Evolutionary conservation across 2,888 invertebrate species (phyloP).

Genomic region (Aleiodes leptofemur): DNA sequence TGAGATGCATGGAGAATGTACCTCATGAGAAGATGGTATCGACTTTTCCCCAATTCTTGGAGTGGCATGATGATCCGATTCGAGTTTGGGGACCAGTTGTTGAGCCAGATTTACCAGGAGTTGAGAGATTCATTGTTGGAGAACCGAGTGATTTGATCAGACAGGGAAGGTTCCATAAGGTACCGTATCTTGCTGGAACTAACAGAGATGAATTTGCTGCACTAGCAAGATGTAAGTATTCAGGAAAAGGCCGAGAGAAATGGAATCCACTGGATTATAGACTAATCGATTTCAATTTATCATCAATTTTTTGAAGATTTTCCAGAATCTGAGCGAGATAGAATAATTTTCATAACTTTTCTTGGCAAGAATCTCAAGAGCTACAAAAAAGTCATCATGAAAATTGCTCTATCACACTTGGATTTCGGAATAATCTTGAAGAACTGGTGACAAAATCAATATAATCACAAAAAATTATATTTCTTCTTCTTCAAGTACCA

Average conservation of each 20-base stretch:
- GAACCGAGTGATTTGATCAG: slow-evolving; percentile 79
- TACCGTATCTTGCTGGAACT: slow-evolving; percentile 82
- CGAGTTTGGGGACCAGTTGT: slow-evolving; percentile 80
- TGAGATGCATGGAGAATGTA: slow-evolving; percentile 79
- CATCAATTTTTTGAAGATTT: neutral
- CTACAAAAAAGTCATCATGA: neutral
- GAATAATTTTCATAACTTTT: too few species aligned
- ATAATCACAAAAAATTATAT: neutral
- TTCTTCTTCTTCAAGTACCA: slow-evolving; percentile 4
- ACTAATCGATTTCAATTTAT: too few species aligned
- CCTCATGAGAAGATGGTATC: slow-evolving; percentile 59
- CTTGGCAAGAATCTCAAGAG: neutral
- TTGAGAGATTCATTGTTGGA: slow-evolving; percentile 81
- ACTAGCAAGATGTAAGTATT: slow-evolving; percentile 78
- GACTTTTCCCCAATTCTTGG: slow-evolving; percentile 61
- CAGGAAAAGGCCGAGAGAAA: too few species aligned
- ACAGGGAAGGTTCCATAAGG: slow-evolving; percentile 78
- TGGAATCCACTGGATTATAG: too few species aligned
- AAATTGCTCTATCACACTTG: neutral
- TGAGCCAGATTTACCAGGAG: slow-evolving; percentile 80
- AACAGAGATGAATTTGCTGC: slow-evolving; percentile 83
- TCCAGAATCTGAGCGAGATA: neutral
- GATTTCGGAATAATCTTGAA: neutral
- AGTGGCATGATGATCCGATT: slow-evolving; percentile 78
- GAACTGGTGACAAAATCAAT: neutral